phyloP scores from a whole-genome alignment of 2,797 vertebrate genomes.

The Alosa sapidissima region DNA sequence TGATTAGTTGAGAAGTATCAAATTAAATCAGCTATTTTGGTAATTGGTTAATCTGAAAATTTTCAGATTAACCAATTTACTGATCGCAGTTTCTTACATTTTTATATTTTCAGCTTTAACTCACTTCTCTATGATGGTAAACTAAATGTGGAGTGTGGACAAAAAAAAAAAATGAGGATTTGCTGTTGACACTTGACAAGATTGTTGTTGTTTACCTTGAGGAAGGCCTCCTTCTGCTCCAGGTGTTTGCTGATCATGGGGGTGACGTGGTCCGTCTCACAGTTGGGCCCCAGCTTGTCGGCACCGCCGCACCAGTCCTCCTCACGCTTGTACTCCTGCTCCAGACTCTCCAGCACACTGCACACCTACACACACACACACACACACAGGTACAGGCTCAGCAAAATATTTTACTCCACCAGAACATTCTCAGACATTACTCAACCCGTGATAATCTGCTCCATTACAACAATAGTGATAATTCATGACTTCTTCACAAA shows the following conservation, averaged over 20 bases:
- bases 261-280: conserved; percentile 94
- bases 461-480: not conserved
- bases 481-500: not conserved
- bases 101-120: too few species aligned
- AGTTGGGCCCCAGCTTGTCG: conserved; percentile 96
- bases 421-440: not conserved
- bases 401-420: not conserved
- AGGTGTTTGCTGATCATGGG: conserved; percentile 99
- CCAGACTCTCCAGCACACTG: conserved; percentile 95
- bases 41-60: too few species aligned
- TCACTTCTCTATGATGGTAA: too few species aligned
- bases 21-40: too few species aligned
- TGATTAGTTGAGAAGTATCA: too few species aligned
- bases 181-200: not conserved
- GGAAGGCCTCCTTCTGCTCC: conserved; percentile 96
- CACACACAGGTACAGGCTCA: not conserved
- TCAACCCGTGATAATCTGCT: not conserved
- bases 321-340: conserved; percentile 97
- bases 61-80: too few species aligned
- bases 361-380: conserved; percentile 71
- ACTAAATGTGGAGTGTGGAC: too few species aligned
- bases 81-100: too few species aligned
- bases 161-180: too few species aligned
- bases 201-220: conserved; percentile 78
- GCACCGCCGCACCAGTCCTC: conserved; percentile 99